phyloP scores from a whole-genome alignment of 1,140 invertebrate species.

The Drosophila nigrodunni region DNA sequence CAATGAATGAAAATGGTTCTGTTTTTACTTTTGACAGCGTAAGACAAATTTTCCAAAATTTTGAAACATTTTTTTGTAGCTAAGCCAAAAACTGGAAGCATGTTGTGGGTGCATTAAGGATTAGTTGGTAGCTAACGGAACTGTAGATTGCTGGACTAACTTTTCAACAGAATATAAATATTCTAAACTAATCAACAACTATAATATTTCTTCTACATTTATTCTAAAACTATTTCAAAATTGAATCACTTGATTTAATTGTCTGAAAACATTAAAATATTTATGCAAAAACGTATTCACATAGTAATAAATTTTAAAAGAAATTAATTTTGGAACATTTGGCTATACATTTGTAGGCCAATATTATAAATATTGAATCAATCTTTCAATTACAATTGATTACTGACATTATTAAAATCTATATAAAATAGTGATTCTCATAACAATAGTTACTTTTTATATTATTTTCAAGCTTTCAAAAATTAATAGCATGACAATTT shows the following conservation, averaged over 20 bases:
- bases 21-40: slow-evolving; percentile 80
- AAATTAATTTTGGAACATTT: too few relatives aligned
- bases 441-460: neutral
- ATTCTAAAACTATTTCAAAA: neutral
- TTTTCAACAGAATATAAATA: slow-evolving; percentile 3
- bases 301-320: neutral
- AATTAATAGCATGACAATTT: slow-evolving; percentile 29
- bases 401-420: too few relatives aligned
- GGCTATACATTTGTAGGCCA: too few relatives aligned
- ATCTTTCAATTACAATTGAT: too few relatives aligned
- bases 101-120: slow-evolving; percentile 39
- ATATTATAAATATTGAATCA: neutral
- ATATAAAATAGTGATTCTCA: too few relatives aligned
- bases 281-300: neutral
- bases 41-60: slow-evolving; percentile 76
- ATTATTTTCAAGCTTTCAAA: neutral
- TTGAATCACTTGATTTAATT: neutral
- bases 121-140: slow-evolving; percentile 33
- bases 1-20: slow-evolving; percentile 67
- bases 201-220: neutral
- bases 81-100: slow-evolving; percentile 32
- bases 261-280: too few relatives aligned
- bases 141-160: slow-evolving; percentile 35
- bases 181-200: slow-evolving; percentile 8
- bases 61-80: slow-evolving; percentile 42